Conservation (phyloP, 2,888 invertebrate genomes). For the Neria commutata region DNA sequence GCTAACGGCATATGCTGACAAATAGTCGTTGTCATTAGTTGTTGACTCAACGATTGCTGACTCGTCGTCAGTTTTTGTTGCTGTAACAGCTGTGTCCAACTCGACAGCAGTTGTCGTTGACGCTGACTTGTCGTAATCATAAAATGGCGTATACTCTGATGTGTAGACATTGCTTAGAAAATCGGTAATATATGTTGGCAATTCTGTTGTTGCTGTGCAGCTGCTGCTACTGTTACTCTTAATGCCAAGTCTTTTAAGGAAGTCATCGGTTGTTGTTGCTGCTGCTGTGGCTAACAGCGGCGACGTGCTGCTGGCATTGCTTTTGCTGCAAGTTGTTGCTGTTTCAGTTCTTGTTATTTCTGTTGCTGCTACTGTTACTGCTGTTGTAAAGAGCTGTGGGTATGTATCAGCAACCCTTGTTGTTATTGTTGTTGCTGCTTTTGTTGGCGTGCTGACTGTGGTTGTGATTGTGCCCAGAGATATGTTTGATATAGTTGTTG, state of each 20-base stretch:
- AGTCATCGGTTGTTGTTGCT: constrained; percentile 40
- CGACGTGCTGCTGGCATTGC: constrained; percentile 18
- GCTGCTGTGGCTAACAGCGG: constrained; percentile 16
- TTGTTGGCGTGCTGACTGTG: constrained; percentile 16
- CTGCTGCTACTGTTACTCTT: constrained; percentile 1
- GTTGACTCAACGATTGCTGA: constrained; percentile 6
- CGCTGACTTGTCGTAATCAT: not conserved
- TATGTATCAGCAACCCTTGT: constrained; percentile 18
- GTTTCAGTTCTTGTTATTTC: too few relatives aligned
- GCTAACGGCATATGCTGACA: not conserved
- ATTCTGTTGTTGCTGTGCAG: constrained; percentile 10
- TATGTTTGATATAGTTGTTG: constrained; percentile 23
- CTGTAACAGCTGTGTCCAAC: not conserved
- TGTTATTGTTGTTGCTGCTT: constrained; percentile 23
- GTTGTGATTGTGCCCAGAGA: constrained; percentile 31
- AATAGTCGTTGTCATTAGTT: not conserved
- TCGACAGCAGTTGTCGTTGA: not conserved
- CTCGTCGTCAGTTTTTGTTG: constrained; percentile 2
- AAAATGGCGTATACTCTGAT: not conserved
- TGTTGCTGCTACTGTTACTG: not conserved
- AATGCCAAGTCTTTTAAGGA: constrained; percentile 46
- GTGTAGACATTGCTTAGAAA: constrained; percentile 24
- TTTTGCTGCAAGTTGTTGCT: constrained; percentile 7
- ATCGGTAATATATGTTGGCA: constrained; percentile 31
- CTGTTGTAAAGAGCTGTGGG: constrained; percentile 11